Conservation (phyloP, 2,888 invertebrate genomes). For the Bugula neritina region DNA sequence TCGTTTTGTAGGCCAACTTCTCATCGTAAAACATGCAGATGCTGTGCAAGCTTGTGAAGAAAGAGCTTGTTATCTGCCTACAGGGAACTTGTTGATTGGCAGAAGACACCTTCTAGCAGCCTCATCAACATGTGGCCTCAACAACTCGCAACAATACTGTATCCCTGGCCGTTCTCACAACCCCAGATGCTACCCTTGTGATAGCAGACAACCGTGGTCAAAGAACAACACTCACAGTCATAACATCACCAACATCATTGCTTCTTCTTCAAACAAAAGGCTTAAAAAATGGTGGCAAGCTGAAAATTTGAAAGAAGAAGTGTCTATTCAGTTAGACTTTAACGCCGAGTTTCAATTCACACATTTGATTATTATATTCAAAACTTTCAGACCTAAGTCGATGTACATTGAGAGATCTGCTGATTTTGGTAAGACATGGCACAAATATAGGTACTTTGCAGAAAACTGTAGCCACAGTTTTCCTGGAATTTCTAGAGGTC, state of each 20-base stretch:
- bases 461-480: slow-evolving; percentile 84
- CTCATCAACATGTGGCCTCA: slow-evolving; percentile 90
- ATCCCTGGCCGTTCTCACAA: slow-evolving; percentile 64
- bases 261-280: slow-evolving; percentile 56
- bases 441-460: slow-evolving; percentile 90
- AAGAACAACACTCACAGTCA: slow-evolving; percentile 62
- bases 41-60: slow-evolving; percentile 66
- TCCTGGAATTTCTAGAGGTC: slow-evolving; percentile 69
- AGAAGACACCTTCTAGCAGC: slow-evolving; percentile 77
- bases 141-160: slow-evolving; percentile 75
- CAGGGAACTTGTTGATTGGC: slow-evolving; percentile 97
- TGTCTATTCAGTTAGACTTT: slow-evolving; percentile 82
- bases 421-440: slow-evolving; percentile 91
- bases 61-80: slow-evolving; percentile 95
- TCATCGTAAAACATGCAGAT: too few species aligned
- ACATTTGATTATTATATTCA: slow-evolving; percentile 94
- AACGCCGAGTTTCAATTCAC: slow-evolving; percentile 99
- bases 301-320: slow-evolving; percentile 91
- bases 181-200: slow-evolving; percentile 89
- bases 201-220: slow-evolving; percentile 66
- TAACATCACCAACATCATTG: slow-evolving; percentile 84
- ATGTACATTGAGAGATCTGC: slow-evolving; percentile 80
- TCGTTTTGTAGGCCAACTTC: too few species aligned
- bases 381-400: slow-evolving; percentile 94
- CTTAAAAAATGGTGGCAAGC: slow-evolving; percentile 86